phyloP scores from a whole-genome alignment of 1,140 invertebrate species.

The Drosophila funebris region DNA sequence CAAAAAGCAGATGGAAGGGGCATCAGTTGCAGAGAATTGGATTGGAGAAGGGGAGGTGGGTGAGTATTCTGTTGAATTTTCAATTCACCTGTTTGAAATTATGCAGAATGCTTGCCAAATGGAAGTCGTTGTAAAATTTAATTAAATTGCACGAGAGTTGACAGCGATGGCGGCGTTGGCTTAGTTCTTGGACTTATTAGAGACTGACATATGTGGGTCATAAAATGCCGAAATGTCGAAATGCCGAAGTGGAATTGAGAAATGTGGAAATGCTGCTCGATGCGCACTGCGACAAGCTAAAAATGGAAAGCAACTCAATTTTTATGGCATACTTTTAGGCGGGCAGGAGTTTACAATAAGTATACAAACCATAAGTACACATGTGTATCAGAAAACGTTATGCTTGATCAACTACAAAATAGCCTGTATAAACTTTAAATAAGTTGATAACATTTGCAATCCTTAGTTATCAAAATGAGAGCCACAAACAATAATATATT shows the following conservation, averaged over 20 bases:
- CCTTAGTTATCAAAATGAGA: too few relatives aligned
- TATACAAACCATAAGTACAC: not conserved
- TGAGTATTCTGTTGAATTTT: not conserved
- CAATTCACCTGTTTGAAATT: slow-evolving; percentile 25
- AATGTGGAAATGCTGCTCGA: slow-evolving; percentile 20
- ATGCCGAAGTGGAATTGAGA: slow-evolving; percentile 40
- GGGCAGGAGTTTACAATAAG: slow-evolving; percentile 3
- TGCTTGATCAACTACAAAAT: not conserved
- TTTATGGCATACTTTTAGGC: slow-evolving; percentile 50
- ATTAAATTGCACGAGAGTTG: slow-evolving; percentile 24
- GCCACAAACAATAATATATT: too few relatives aligned
- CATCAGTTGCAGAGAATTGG: not conserved
- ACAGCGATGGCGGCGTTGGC: not conserved
- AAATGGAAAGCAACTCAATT: slow-evolving; percentile 56
- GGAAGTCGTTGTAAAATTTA: slow-evolving; percentile 37
- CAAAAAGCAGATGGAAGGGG: slow-evolving; percentile 17
- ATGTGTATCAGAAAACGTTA: not conserved
- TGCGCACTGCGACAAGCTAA: slow-evolving; percentile 45
- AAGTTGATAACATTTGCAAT: not conserved
- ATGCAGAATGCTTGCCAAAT: slow-evolving; percentile 26
- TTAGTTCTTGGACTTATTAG: slow-evolving; percentile 40
- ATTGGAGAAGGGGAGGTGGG: not conserved
- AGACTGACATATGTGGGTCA: slow-evolving; percentile 47
- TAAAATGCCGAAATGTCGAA: slow-evolving; percentile 47
- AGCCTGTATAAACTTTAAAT: not conserved